Percentiles rank a stretch among this genome's conserved stretches.
Conservation (phyloP, 2,113 vertebrate genomes). For the Calonectris borealis region DNA sequence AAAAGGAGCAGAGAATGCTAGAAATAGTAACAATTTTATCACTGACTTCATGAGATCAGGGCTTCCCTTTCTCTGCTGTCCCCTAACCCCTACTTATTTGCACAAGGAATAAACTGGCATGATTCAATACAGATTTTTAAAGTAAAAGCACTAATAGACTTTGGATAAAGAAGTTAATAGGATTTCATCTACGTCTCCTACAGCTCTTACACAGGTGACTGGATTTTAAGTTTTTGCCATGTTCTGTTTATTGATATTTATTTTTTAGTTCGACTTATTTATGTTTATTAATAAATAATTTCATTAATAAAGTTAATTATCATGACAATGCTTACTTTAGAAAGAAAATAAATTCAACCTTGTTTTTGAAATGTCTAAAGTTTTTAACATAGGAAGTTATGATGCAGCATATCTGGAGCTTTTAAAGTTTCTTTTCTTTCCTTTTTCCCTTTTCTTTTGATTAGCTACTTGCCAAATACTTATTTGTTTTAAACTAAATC, state of each 20-base stretch:
- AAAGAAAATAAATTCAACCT: conserved; percentile 14
- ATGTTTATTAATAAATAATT: conserved; percentile 8
- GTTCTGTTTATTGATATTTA: not conserved
- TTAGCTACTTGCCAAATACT: conserved; percentile 4
- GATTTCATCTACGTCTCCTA: not conserved
- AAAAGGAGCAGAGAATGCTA: not conserved
- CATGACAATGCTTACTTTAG: not conserved
- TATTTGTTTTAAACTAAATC: conserved; percentile 23
- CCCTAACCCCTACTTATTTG: not conserved
- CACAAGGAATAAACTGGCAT: not conserved
- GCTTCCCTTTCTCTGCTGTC: not conserved
- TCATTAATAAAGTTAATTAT: not conserved
- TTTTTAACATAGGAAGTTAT: not conserved
- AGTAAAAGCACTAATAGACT: not conserved
- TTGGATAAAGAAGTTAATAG: not conserved
- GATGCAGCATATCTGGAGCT: not conserved
- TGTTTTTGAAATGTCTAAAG: not conserved
- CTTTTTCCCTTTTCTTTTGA: not conserved
- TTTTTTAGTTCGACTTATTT: conserved; percentile 14
- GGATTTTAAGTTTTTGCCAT: not conserved
- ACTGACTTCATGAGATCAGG: not conserved
- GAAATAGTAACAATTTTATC: not conserved
- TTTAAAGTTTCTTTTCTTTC: not conserved
- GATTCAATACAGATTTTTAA: not conserved
- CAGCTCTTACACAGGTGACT: not conserved